phyloP scores from a whole-genome alignment of 2,888 invertebrate genomes.

The Drosophila leonis region DNA sequence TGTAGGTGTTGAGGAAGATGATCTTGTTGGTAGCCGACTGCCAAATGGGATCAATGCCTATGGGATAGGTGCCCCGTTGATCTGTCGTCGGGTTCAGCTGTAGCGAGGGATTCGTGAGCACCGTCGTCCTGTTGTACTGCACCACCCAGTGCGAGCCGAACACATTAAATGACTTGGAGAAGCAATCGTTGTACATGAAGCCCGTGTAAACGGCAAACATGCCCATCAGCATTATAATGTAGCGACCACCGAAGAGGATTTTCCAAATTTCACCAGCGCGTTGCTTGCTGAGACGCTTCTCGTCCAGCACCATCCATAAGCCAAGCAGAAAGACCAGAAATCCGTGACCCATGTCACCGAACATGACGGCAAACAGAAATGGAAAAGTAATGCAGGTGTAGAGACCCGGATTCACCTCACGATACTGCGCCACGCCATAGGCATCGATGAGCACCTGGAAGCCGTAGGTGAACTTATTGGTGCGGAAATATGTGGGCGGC shows the following conservation, averaged over 20 bases:
- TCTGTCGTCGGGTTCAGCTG: slow-evolving; percentile 88
- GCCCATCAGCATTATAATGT: slow-evolving; percentile 98
- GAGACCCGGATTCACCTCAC: slow-evolving; percentile 95
- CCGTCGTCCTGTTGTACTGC: slow-evolving; percentile 87
- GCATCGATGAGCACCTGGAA: slow-evolving; percentile 97
- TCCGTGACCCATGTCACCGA: slow-evolving; percentile 97
- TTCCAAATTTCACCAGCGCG: slow-evolving; percentile 95
- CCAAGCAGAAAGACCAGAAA: slow-evolving; percentile 93
- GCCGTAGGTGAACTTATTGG: slow-evolving; percentile 95
- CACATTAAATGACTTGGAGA: slow-evolving; percentile 97
- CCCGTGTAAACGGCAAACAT: slow-evolving; percentile 98
- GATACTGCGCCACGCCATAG: slow-evolving; percentile 96
- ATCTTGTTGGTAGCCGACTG: slow-evolving; percentile 94
- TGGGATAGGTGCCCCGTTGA: slow-evolving; percentile 87
- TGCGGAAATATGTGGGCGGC: slow-evolving; percentile 96
- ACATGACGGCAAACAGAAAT: slow-evolving; percentile 98
- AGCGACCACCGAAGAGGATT: slow-evolving; percentile 98
- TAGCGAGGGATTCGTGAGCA: slow-evolving; percentile 86
- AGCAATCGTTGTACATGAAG: slow-evolving; percentile 97
- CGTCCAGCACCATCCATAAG: slow-evolving; percentile 92
- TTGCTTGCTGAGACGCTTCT: slow-evolving; percentile 90
- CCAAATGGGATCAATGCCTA: slow-evolving; percentile 93
- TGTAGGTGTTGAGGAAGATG: slow-evolving; percentile 96
- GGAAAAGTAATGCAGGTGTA: slow-evolving; percentile 97
- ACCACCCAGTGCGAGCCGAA: slow-evolving; percentile 94